Base-by-base conservation (phyloP, 1,140 invertebrate species). In the Aphidius gifuensis region DNA sequence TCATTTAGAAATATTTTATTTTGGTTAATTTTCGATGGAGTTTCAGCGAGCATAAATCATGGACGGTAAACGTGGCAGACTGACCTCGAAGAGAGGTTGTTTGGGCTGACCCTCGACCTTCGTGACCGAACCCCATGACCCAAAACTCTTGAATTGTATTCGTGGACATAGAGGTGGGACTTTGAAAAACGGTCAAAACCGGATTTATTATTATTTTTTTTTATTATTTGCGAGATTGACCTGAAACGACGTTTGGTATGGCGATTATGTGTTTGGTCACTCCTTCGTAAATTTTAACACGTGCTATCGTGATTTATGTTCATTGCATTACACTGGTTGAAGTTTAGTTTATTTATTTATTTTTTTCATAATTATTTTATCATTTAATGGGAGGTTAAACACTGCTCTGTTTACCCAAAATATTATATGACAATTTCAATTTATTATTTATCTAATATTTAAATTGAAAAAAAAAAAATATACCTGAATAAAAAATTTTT, bases 51-150 rank as follows among this genome's bases (percentile, higher is more conserved):
- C 74, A 78, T 80, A 80, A 80, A 80, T 80, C 78, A 80, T 69
- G 23, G 4, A 32, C 4, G 23, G 68, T 70, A 69, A 70, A 69
- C 71, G 68, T 67, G 68, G 73, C 77, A 68, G 71, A 70, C 70
- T 78, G 78, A 80, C 78, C 76, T 65, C 68, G 71, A 73, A 68
- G 71, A 76, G 69, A 74, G 75, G 70, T 79, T 80, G 75, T 81
- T 81, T 81, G 76, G 79, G 71, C 76, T 79, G 77, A 80, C 77
- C 78, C 71, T 69, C 72, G 78, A 77, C 78, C 78, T 66, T 60
- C 70, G 70, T 75, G 74, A 76, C 78, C 72, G 65, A 71, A 75
- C 72, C 74, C 76, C 65, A 63, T 72, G 69, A 72, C 75, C 76
- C 70, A 69, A 68, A 70, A 69, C 69, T 68, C 63, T 61, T 40